Conservation (phyloP, 2,888 invertebrate species). For the Eupithecia abbreviata region DNA sequence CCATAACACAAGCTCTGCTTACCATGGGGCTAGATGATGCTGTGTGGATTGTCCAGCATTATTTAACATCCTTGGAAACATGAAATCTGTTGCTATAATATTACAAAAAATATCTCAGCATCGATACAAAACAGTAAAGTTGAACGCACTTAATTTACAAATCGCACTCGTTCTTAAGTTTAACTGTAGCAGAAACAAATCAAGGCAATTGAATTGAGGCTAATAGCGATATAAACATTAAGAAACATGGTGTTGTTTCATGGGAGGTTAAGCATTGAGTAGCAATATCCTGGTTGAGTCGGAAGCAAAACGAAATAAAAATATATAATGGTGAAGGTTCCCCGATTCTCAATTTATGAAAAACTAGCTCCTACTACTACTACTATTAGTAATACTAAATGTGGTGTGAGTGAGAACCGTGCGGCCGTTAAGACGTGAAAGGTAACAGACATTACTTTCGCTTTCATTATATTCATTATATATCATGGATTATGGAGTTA, state of each 20-base stretch:
- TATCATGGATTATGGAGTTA: background rate
- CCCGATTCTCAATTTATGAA: background rate
- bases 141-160: background rate
- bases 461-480: no score
- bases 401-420: no score
- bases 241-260: slow-evolving; percentile 49
- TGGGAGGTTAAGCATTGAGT: slow-evolving; percentile 22
- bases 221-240: slow-evolving; percentile 54
- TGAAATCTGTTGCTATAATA: background rate
- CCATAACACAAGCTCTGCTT: no score
- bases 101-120: background rate
- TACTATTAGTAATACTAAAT: no score
- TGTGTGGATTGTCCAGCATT: no score
- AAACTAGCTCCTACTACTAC: no score
- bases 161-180: slow-evolving; percentile 39
- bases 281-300: background rate
- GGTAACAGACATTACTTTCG: no score
- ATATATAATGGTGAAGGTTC: background rate
- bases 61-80: background rate
- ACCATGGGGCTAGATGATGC: no score
- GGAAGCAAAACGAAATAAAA: background rate
- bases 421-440: no score
- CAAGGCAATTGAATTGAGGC: slow-evolving; percentile 61
- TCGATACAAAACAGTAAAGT: background rate
- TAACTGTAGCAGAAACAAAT: slow-evolving; percentile 49